A percentile compares a stretch with the other conserved stretches of the same genome.
Evolutionary conservation across 2,888 invertebrate genomes (phyloP).

Genomic region (Eupeodes latifasciatus): DNA sequence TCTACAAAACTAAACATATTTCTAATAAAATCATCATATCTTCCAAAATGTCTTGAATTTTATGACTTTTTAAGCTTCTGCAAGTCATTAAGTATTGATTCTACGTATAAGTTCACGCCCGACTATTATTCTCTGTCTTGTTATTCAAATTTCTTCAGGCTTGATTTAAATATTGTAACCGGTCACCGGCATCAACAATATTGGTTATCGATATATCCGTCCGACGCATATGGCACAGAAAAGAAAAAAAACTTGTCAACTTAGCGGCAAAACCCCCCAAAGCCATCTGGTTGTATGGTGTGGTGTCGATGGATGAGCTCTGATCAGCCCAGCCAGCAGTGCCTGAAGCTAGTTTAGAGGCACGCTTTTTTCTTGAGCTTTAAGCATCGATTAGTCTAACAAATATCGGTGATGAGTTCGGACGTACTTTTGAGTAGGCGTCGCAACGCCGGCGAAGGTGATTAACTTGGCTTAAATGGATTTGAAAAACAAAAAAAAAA

Average conservation of each 20-base stretch:
- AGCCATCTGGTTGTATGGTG: conserved; percentile 13
- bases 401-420: conserved; percentile 71
- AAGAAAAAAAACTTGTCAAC: conserved; percentile 1
- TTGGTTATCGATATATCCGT: neutral
- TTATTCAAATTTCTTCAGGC: conserved; percentile 50
- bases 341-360: conserved; percentile 12
- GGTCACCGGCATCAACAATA: conserved; percentile 33
- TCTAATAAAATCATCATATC: neutral
- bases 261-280: neutral
- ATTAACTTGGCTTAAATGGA: conserved; percentile 30
- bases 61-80: neutral
- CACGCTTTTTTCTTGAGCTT: neutral
- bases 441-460: conserved; percentile 64
- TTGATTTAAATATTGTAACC: conserved; percentile 52
- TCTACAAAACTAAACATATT: neutral
- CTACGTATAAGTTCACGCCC: conserved; percentile 6
- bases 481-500: neutral
- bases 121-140: conserved; percentile 47
- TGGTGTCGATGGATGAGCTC: conserved; percentile 29
- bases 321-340: neutral
- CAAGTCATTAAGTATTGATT: conserved; percentile 1
- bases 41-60: neutral
- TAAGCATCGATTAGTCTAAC: conserved; percentile 63
- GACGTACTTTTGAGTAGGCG: conserved; percentile 63
- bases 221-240: neutral